Evolutionary conservation across 35 echinoderm and acorn worm genomes (phyloP), one percentile per base, ranked within the genome.

Genomic region (Anneissia japonica): DNA sequence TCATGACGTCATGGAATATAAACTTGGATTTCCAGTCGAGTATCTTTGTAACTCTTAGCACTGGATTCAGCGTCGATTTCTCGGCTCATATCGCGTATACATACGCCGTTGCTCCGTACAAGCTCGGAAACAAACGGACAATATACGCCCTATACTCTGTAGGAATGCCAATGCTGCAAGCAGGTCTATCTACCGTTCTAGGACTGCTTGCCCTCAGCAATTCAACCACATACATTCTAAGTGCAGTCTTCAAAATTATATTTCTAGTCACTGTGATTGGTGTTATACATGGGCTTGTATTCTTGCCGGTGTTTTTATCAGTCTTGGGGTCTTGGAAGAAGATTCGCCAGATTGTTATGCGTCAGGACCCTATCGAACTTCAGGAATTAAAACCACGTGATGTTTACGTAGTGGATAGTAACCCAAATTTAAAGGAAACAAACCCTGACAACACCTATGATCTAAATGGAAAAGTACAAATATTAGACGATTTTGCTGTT

Each of bases 41-140:
- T 14, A 81, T 81, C 9, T 38, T 38, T 39, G 38, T 81, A 16
- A 81, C 38, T 1, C 35, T 81, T 39, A 38, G 79, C 36, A 81
- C 38, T 1, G 79, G 79, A 0, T 81, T 81, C 26, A 81, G 79
- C 30, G 79, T 81, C 9, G 79, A 81, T 26, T 81, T 81, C 79
- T 81, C 79, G 0, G 79, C 79, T 38, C 79, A 81, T 26, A 81
- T 81, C 35, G 38, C 79, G 34, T 81, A 81, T n/a, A 39, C 79
- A 6, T 81, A 38, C 37, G 14, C 38, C 31, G 38, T 81, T 26
- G 34, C 79, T 0, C 79, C 79, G 13, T 38, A 39, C 36, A 37
- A 40, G 23, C n/a, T 30, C 0, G 35, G 79, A 10, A 81, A 81
- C 36, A 35, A 39, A 17, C 79, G 79, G 30, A 39, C 79, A 26